Evolutionary conservation across 2,888 invertebrate genomes (phyloP).

Genomic region (Apotomis capreana): DNA sequence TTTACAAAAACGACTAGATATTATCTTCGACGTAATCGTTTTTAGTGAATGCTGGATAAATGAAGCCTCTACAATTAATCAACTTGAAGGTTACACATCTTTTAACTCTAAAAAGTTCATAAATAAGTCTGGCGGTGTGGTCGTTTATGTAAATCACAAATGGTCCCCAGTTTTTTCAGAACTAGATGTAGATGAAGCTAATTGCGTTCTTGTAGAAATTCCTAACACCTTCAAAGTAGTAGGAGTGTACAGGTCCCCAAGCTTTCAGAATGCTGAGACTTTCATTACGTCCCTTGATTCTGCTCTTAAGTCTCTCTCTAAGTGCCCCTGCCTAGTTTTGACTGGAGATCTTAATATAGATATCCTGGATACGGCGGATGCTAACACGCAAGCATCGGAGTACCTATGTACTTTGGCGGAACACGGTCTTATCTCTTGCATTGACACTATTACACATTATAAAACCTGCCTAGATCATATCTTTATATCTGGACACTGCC

Average conservation of each 20-base stretch:
- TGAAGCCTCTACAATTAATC: constrained; percentile 10
- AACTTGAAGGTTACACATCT: constrained; percentile 6
- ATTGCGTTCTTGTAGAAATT: constrained; percentile 26
- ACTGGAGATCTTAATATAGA: constrained; percentile 37
- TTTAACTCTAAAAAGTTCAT: constrained; percentile 13
- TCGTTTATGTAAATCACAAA: constrained; percentile 26
- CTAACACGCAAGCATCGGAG: background rate
- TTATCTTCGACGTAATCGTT: constrained; percentile 20
- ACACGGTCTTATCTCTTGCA: constrained; percentile 3
- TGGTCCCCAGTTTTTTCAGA: constrained; percentile 27
- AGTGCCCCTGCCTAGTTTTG: background rate
- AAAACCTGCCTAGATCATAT: constrained; percentile 35
- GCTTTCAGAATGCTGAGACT: constrained; percentile 1
- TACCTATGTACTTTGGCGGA: constrained; percentile 19
- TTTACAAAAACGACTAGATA: constrained; percentile 5
- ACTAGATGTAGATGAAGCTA: constrained; percentile 14
- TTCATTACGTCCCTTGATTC: constrained; percentile 20
- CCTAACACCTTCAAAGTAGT: background rate
- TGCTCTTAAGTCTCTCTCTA: background rate
- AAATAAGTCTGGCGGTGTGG: constrained; percentile 37
- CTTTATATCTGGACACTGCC: background rate
- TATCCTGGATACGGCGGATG: background rate
- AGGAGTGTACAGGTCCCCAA: constrained; percentile 26
- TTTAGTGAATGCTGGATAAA: constrained; percentile 35
- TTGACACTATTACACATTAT: constrained; percentile 3